Percentiles rank a stretch among this genome's conserved stretches.
These are phyloP conservation scores for Cephus pulcher DNA, from an alignment of 2,888 invertebrate genomes.

Conservation along the genomic window DNA sequence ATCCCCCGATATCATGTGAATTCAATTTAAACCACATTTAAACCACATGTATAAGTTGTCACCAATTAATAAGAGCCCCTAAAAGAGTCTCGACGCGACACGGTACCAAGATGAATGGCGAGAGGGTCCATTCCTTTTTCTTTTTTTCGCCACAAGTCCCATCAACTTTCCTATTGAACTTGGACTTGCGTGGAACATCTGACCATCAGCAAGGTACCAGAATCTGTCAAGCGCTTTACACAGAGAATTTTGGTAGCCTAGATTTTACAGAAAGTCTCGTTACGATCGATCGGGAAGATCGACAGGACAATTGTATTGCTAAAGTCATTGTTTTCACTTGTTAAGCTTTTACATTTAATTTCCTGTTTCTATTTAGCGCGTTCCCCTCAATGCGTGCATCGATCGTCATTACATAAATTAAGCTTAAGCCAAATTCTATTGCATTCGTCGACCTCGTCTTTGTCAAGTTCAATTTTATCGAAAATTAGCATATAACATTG, in stretches of 20 bases:
- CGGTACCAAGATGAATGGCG: background rate
- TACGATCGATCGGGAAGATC: background rate
- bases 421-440: background rate
- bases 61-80: slow-evolving; percentile 28
- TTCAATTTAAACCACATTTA: slow-evolving; percentile 43
- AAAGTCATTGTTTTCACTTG: background rate
- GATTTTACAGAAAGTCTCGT: slow-evolving; percentile 10
- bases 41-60: slow-evolving; percentile 40
- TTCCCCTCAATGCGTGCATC: background rate
- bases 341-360: background rate
- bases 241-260: slow-evolving; percentile 25
- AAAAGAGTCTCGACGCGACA: background rate
- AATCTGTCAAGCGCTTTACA: background rate
- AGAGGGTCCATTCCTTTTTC: background rate
- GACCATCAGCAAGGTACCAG: background rate
- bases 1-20: slow-evolving; percentile 45
- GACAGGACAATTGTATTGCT: background rate
- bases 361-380: background rate
- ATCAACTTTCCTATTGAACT: background rate
- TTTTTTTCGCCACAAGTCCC: background rate
- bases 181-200: background rate
- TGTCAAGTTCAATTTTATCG: slow-evolving; percentile 18
- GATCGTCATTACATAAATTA: background rate
- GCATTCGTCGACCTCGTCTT: slow-evolving; percentile 15
- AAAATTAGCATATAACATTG: slow-evolving; percentile 19